phyloP scores from a whole-genome alignment of 2,113 vertebrate species.

The Fregata magnificens region DNA sequence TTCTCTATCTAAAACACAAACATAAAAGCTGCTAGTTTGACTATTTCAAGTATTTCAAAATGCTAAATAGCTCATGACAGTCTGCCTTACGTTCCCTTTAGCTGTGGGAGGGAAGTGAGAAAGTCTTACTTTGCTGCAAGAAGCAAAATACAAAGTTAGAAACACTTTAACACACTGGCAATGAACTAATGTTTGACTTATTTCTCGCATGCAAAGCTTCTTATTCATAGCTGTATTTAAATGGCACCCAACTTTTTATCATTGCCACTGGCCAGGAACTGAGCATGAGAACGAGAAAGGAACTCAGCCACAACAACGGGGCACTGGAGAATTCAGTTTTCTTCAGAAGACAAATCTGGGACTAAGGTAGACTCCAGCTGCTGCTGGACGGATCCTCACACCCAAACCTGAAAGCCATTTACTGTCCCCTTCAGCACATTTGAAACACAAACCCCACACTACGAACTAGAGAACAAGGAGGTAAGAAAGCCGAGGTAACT shows the following conservation, averaged over 20 bases:
- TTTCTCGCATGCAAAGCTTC: slow-evolving; percentile 18
- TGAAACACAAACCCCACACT: background rate
- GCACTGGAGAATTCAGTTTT: background rate
- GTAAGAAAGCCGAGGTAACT: background rate
- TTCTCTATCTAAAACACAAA: slow-evolving; percentile 42
- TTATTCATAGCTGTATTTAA: slow-evolving; percentile 12
- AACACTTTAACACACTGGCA: slow-evolving; percentile 43
- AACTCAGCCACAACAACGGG: background rate
- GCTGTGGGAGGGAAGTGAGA: slow-evolving; percentile 60
- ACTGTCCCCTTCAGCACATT: background rate
- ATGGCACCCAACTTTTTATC: background rate
- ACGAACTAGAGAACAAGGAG: background rate
- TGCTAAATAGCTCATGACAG: slow-evolving; percentile 54
- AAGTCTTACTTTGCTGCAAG: slow-evolving; percentile 47
- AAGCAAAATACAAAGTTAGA: slow-evolving; percentile 55
- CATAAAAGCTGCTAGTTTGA: slow-evolving; percentile 40
- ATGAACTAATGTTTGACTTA: slow-evolving; percentile 39
- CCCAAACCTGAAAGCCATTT: background rate
- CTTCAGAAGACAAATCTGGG: background rate
- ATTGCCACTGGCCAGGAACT: background rate
- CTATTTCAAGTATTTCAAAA: slow-evolving; percentile 49
- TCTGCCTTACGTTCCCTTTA: slow-evolving; percentile 41
- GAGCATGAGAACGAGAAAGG: background rate
- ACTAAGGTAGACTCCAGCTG: background rate
- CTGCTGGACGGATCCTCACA: background rate